Evolutionary conservation across 1,140 invertebrate genomes (phyloP), one percentile per base, ranked within the genome.

Genomic region (Brachionus plicatilis): DNA sequence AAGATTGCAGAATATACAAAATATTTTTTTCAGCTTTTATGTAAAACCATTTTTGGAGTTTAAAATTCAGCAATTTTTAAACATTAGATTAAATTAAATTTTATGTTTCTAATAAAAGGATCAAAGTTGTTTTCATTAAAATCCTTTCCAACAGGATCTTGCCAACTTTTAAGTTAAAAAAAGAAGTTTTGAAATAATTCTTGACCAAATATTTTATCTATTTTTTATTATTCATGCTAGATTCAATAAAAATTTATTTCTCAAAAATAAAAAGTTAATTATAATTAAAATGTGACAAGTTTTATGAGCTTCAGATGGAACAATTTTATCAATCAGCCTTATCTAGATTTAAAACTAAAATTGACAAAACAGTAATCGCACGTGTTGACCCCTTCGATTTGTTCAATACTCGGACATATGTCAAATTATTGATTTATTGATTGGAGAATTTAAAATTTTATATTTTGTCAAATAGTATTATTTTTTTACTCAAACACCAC

Each of bases 351-450:
- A 47, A 47, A 47, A 47, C 11, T 37, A 47, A 47, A 47, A 47
- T n/a, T 14, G 11, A 1, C 11, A 68, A 24, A 68, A 68, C 65
- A 68, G 65, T 68, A 68, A 68, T 68, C 65, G 65, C 65, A 68
- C 65, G 65, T 33, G 45, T 47, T 29, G 27, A 14, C 20, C 65
- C 12, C 24, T 29, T 37, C 33, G 33, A 37, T 37, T 37, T 37
- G 33, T 37, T 37, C 45, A n/a, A 14, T 47, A 47, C 45, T 47
- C 33, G 29, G 27, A 33, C 65, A 68, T 68, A 68, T 68, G 65
- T 68, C 65, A 68, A 29, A 37, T 11, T 68, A 68, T 68, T 33
- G 65, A 68, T 68, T 68, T 68, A 68, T 68, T 68, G 65, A 68
- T 68, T 68, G 65, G 65, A 68, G 33, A 29, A 68, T 12, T 68